phyloP scores from a whole-genome alignment of 1,140 invertebrate species.

The Ceratitis capitata region DNA sequence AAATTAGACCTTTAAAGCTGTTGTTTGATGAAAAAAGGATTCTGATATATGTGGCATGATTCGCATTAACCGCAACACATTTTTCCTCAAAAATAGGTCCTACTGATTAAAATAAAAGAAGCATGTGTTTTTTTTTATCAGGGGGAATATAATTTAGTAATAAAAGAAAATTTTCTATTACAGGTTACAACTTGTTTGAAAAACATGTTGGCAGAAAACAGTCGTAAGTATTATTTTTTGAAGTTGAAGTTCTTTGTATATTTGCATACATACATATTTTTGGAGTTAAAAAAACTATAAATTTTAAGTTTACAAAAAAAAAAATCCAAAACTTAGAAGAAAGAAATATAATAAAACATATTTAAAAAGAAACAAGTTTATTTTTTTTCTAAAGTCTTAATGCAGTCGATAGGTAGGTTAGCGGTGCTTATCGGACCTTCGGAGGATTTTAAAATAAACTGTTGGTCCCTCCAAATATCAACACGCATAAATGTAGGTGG shows the following conservation, averaged over 20 bases:
- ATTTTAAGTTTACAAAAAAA: too few relatives aligned
- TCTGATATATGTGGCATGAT: slow-evolving; percentile 46
- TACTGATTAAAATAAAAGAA: slow-evolving; percentile 47
- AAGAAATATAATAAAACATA: too few relatives aligned
- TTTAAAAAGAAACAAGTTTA: too few relatives aligned
- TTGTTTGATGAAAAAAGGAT: slow-evolving; percentile 43
- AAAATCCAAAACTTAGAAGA: too few relatives aligned
- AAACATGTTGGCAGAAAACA: neutral
- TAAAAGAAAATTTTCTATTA: neutral
- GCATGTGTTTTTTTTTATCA: neutral
- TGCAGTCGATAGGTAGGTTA: too few relatives aligned
- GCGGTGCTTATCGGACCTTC: too few relatives aligned
- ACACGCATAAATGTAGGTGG: too few relatives aligned
- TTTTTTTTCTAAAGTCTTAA: too few relatives aligned
- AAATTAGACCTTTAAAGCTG: neutral
- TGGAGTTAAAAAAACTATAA: neutral
- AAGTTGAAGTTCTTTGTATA: too few relatives aligned
- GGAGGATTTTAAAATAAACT: too few relatives aligned
- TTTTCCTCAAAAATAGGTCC: slow-evolving; percentile 45
- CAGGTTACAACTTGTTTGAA: neutral
- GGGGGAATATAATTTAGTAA: neutral
- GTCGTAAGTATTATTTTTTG: neutral
- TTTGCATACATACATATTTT: too few relatives aligned
- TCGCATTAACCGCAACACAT: slow-evolving; percentile 47
- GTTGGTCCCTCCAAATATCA: too few relatives aligned